Evolutionary conservation across 1,140 invertebrate genomes (phyloP).

Genomic region (Drosophila tropicalis): DNA sequence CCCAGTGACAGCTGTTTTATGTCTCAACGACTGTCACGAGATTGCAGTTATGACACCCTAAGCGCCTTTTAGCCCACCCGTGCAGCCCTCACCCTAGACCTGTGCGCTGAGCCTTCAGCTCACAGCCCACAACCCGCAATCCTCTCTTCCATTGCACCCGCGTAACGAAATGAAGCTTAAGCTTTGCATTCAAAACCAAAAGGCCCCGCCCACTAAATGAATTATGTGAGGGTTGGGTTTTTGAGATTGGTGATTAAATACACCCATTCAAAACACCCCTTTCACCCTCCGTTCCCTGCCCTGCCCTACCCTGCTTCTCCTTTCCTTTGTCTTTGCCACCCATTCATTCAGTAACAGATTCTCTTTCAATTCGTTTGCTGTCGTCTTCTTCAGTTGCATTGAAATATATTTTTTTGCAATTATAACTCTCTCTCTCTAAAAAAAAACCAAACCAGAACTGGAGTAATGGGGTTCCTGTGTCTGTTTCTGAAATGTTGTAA

Average conservation of each 20-base stretch:
- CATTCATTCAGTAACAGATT: slow-evolving; percentile 61
- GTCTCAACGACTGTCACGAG: slow-evolving; percentile 25
- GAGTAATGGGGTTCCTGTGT: slow-evolving; percentile 24
- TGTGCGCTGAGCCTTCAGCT: not conserved
- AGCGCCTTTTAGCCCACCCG: slow-evolving; percentile 46
- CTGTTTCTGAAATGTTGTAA: slow-evolving; percentile 65
- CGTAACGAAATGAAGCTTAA: slow-evolving; percentile 23
- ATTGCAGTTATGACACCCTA: slow-evolving; percentile 55
- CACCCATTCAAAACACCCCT: slow-evolving; percentile 7
- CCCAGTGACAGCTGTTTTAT: slow-evolving; percentile 49
- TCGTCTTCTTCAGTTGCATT: slow-evolving; percentile 34
- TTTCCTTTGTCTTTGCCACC: slow-evolving; percentile 30
- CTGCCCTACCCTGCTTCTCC: slow-evolving; percentile 17
- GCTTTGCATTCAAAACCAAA: slow-evolving; percentile 37
- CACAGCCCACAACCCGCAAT: not conserved
- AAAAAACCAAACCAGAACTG: not conserved
- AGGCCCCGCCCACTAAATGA: slow-evolving; percentile 57
- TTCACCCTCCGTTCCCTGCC: not conserved
- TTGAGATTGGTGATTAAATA: slow-evolving; percentile 57
- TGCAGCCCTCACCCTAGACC: not conserved
- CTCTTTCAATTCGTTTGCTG: slow-evolving; percentile 55
- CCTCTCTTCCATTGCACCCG: slow-evolving; percentile 1
- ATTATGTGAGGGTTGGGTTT: slow-evolving; percentile 41
- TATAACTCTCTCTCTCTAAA: slow-evolving; percentile 55
- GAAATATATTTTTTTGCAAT: slow-evolving; percentile 62